phyloP scores from a whole-genome alignment of 2,888 invertebrate genomes.

The Cryptus armator region DNA sequence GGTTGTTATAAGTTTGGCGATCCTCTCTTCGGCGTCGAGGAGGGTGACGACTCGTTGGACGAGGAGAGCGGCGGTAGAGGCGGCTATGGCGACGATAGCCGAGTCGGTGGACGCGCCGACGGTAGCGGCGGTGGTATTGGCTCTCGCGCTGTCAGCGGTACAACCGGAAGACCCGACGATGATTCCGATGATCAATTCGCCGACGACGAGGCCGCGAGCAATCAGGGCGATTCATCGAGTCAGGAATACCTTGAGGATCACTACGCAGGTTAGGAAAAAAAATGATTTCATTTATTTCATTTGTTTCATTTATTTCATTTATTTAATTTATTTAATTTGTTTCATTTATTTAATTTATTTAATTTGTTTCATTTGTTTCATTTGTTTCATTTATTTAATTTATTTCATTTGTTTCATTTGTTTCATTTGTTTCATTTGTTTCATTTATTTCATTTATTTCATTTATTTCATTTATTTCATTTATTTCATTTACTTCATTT shows the following conservation, averaged over 20 bases:
- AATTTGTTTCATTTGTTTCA: too few relatives aligned
- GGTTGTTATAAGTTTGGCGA: slow-evolving; percentile 90
- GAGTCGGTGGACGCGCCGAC: slow-evolving; percentile 55
- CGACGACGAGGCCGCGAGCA: slow-evolving; percentile 87
- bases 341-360: background rate
- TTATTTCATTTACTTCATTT: background rate
- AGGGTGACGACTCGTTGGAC: slow-evolving; percentile 91
- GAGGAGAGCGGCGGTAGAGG: slow-evolving; percentile 88
- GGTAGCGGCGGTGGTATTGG: slow-evolving; percentile 59
- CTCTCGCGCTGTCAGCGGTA: slow-evolving; percentile 33
- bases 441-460: background rate
- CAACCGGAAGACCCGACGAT: slow-evolving; percentile 80
- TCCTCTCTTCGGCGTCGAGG: slow-evolving; percentile 87
- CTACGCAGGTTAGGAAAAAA: slow-evolving; percentile 80
- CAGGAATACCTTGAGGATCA: slow-evolving; percentile 86
- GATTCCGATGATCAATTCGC: slow-evolving; percentile 87
- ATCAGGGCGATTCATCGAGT: slow-evolving; percentile 86
- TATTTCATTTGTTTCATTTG: background rate
- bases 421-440: slow-evolving; percentile 19
- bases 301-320: slow-evolving; percentile 12
- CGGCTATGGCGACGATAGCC: slow-evolving; percentile 58
- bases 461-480: too few relatives aligned
- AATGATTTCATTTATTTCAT: slow-evolving; percentile 43
- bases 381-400: slow-evolving; percentile 38
- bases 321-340: slow-evolving; percentile 6